Base-by-base conservation (phyloP, 2,888 invertebrate genomes). In the Leptopterna dolabrata region DNA sequence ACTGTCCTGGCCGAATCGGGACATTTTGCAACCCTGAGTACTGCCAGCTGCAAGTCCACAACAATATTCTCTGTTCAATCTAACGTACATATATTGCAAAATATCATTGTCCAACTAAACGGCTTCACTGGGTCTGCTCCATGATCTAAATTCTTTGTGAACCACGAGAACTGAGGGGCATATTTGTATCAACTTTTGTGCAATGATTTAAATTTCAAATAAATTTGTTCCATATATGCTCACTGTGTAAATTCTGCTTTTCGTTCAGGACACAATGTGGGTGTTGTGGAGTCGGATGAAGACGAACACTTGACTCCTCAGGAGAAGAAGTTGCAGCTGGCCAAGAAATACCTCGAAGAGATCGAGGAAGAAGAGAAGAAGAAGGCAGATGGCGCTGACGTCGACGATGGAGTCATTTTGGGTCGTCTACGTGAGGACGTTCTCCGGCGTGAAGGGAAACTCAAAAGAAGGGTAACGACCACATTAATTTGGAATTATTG, bases 311-410 rank as follows among this genome's bases (percentile, higher is more conserved):
- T 97, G 92, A 97, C 97, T 0, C 95, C 96, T 0, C 97, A 98
- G 91, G 97, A 98, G 91, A 98, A 98, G 91, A 96, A 97, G 90
- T 91, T 98, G 80, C 94, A 98, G 73, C 92, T 98, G 88, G 98
- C 98, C 0, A 98, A 98, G 91, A 94, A 96, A 91, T 98, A 98
- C 92, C 93, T 99, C 47, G 94, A 96, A 90, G 96, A 97, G 93
- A 95, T 98, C 73, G 95, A 96, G 92, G 95, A 94, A 91, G 95
- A 97, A 93, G 96, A 96, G 91, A 94, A 94, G 29, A 94, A 94
- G 89, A 93, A 95, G 90, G 93, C 94, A 0, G 95, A 95, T n/a
- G 90, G 93, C 14, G 73, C 73, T 24, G 93, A 93, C 89, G 94
- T 94, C 90, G 92, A 94, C 73, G 94, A 95, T 89, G 93, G 94